Base-by-base conservation (phyloP, 2,113 vertebrate genomes). In the Rhinopomastus cyanomelas region DNA sequence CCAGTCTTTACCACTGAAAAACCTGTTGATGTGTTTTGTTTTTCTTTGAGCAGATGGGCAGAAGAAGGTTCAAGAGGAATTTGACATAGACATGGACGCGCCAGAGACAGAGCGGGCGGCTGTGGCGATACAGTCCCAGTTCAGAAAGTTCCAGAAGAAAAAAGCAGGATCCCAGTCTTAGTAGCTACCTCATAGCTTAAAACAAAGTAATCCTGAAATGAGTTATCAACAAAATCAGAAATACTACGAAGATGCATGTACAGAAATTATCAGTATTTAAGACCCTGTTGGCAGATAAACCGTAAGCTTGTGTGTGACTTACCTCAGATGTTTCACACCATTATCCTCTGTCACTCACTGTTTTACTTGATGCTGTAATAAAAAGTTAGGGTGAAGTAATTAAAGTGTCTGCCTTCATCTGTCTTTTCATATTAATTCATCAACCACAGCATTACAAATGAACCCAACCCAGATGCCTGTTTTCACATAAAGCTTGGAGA, bases 71-170 rank as follows among this genome's bases (percentile, higher is more conserved):
- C 97, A 98, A 62, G 97, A 98, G 61, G 99, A 99, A 52, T 98
- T 99, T 21, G 99, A 99, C 97, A 99, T 99, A 61, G 99, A 99
- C 97, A 98, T 99, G 99, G 97, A 98, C 0, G 97, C 98, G 5
- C 97, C 97, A 69, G 98, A 98, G 97, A 98, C 98, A 93, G 98
- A 98, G 95, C 96, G 94, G 56, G 98, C 98, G 22, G 98, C 97
- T 3, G 98, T 99, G 94, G 98, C 99, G 78, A 99, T 99, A 97
- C 99, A 99, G 96, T 99, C 98, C 20, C 99, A 99, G 97, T 99
- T 99, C 98, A 99, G 99, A 96, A 99, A 99, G 97, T 99, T 99
- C 97, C 99, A 99, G 97, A 99, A 99, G 98, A 99, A 99, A 97
- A 99, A 99, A 96, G 97, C 97, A 85, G 95, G 96, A 71, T 90